A percentile compares a stretch with the other conserved stretches of the same genome.
Conservation (phyloP, 2,888 invertebrate genomes). For the Taphrorychus bicolor region DNA sequence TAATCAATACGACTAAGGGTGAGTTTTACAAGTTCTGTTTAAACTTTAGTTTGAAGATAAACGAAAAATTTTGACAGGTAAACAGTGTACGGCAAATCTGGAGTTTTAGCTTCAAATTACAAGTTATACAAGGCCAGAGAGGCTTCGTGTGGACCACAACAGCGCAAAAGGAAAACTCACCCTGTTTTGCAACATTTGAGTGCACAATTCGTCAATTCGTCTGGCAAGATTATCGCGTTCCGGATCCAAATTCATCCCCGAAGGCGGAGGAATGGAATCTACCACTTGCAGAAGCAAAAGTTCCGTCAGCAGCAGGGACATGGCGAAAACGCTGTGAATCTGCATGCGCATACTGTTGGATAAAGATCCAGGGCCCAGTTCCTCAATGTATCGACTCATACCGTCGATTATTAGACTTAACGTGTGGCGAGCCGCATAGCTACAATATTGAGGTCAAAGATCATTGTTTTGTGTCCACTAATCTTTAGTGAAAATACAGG, state of each 20-base stretch:
- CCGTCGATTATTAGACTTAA: constrained; percentile 61
- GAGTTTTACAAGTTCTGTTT: no score
- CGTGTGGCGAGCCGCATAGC: constrained; percentile 57
- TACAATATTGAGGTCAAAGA: no score
- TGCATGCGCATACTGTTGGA: constrained; percentile 48
- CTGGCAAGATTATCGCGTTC: constrained; percentile 54
- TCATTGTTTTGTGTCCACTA: no score
- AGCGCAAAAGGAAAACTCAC: no score
- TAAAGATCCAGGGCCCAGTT: constrained; percentile 47
- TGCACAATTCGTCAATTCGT: constrained; percentile 56
- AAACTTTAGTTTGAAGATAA: no score
- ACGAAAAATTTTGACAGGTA: no score
- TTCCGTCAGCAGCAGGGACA: constrained; percentile 62
- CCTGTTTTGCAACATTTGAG: constrained; percentile 54
- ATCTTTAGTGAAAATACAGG: no score
- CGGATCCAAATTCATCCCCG: constrained; percentile 53
- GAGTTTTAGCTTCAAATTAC: no score
- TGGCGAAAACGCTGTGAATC: constrained; percentile 57
- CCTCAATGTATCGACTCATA: constrained; percentile 61
- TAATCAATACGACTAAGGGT: no score
- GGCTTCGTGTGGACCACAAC: no score
- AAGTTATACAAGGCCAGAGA: no score
- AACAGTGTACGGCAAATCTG: background rate
- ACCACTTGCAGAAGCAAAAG: constrained; percentile 61
- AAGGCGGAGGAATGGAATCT: constrained; percentile 58